Evolutionary conservation across 2,888 invertebrate genomes (phyloP).

Genomic region (Metellina segmentata): DNA sequence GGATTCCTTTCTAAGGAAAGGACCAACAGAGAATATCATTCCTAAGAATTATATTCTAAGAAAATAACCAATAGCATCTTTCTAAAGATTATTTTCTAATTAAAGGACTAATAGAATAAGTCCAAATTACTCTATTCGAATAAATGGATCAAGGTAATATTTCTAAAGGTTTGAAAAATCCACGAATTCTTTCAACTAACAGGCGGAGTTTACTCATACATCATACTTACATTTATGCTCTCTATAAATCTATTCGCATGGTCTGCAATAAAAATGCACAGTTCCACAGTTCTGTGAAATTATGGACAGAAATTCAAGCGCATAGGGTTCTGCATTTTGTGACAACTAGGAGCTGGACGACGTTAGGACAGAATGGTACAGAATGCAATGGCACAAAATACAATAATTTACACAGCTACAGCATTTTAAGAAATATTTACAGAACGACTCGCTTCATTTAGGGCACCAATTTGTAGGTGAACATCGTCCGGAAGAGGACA

Average conservation of each 20-base stretch:
- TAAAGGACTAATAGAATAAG: too few species aligned
- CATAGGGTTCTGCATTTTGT: slow-evolving; percentile 58
- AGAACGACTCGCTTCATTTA: slow-evolving; percentile 93
- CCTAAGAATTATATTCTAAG: too few species aligned
- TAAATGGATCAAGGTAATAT: too few species aligned
- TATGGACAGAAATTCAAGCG: slow-evolving; percentile 77
- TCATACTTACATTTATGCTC: slow-evolving; percentile 75
- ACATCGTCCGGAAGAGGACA: slow-evolving; percentile 77
- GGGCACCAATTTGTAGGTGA: slow-evolving; percentile 85
- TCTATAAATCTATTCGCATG: slow-evolving; percentile 77
- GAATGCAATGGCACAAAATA: slow-evolving; percentile 82
- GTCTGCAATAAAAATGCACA: slow-evolving; percentile 77
- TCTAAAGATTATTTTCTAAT: too few species aligned
- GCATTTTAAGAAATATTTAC: slow-evolving; percentile 92
- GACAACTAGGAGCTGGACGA: slow-evolving; percentile 46
- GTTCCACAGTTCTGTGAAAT: slow-evolving; percentile 77
- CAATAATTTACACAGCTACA: slow-evolving; percentile 94
- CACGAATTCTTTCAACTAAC: background rate
- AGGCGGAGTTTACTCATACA: too few species aligned
- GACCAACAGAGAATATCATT: too few species aligned
- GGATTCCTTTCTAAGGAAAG: too few species aligned
- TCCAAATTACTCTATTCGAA: too few species aligned
- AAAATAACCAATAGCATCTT: too few species aligned
- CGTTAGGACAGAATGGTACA: slow-evolving; percentile 35
- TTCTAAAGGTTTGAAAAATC: background rate